Base-by-base conservation (phyloP, 1,140 invertebrate species). In the Oedothorax gibbosus region DNA sequence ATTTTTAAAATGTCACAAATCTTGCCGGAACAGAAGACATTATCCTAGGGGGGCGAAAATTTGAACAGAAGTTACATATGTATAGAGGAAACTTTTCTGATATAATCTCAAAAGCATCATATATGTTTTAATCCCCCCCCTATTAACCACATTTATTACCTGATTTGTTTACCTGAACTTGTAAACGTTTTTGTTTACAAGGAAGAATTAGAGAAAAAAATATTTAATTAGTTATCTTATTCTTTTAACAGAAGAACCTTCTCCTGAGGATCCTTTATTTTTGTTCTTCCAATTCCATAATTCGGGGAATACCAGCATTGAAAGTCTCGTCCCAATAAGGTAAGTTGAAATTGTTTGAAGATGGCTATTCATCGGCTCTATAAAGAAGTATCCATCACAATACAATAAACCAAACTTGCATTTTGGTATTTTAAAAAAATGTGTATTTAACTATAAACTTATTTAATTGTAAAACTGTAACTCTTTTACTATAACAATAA, bases 251-350 rank as follows among this genome's bases (percentile, higher is more conserved):
- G 50, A 86, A 4, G 51, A 76, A 14, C 85, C 75, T 10, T 60
- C 18, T 56, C 78, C 54, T 51, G 68, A 62, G 21, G 79, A 88
- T 79, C 87, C 87, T 11, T 21, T 88, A 54, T 88, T 69, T 80
- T 79, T 87, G 7, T 88, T 88, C 72, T 64, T 83, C 20, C 85
- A 88, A 65, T 88, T 85, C 79, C 88, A 89, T 68, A 86, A 82
- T 71, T 87, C 87, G 62, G 88, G 86, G 10, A 81, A 87, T n/a
- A 62, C 82, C 10, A 87, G 53, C 50, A 84, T 87, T 14, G 86
- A 87, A n/a, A 76, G 85, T 62, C 80, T 89, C 18, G n/a, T 88
- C 18, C 87, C 88, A 81, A 89, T 88, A 11, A 88, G 88, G 88
- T 88, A 82, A 85, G 64, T 60, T 53, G 18, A 60, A 20, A 7